A percentile compares a stretch with the other conserved stretches of the same genome.
Conservation (phyloP, 1,140 invertebrate species). For the Microvelia longipes region DNA sequence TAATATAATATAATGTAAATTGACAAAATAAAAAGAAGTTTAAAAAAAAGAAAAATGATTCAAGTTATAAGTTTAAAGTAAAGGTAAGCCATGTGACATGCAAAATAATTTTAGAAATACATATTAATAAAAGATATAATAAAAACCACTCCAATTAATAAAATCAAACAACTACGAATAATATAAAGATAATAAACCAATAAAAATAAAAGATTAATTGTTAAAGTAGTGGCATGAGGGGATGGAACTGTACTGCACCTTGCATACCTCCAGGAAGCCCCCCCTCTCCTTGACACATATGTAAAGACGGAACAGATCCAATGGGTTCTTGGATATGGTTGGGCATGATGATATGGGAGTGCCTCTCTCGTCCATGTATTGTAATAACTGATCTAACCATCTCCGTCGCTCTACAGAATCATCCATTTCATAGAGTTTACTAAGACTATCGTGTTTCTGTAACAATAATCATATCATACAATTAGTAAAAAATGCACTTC, state of each 20-base stretch:
- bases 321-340: constrained; percentile 91
- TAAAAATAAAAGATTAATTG: background rate
- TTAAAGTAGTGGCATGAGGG: background rate
- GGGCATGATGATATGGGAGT: constrained; percentile 88
- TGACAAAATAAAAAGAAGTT: too few species aligned
- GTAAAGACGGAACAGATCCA: constrained; percentile 93
- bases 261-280: constrained; percentile 91
- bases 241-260: constrained; percentile 48
- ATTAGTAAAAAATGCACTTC: too few species aligned
- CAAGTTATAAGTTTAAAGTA: too few species aligned
- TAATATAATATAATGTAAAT: too few species aligned
- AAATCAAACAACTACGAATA: background rate
- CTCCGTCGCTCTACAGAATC: constrained; percentile 76
- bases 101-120: too few species aligned
- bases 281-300: constrained; percentile 86
- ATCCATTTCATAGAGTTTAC: constrained; percentile 92
- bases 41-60: too few species aligned
- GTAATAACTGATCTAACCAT: constrained; percentile 82
- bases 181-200: background rate
- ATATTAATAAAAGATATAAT: too few species aligned
- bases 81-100: too few species aligned
- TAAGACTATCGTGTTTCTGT: constrained; percentile 70
- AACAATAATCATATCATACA: constrained; percentile 4
- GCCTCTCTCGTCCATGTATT: constrained; percentile 84
- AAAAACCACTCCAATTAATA: constrained; percentile 5